Base-by-base conservation (phyloP, 2,113 vertebrate genomes). In the Chamaea fasciata region DNA sequence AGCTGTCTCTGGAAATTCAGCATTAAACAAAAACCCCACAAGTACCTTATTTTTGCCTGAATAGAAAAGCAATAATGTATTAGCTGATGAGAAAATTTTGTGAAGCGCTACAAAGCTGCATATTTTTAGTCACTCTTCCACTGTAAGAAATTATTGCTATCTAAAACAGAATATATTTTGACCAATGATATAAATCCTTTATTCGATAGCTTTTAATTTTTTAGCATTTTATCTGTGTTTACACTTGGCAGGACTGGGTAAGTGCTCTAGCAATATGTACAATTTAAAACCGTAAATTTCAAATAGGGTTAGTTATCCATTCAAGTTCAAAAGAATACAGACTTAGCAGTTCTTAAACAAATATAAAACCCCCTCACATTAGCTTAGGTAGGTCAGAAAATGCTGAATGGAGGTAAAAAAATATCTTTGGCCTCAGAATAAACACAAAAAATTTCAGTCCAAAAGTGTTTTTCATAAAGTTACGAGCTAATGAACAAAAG, bases 401-500 rank as follows among this genome's bases (percentile, higher is more conserved):
- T 4, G 57, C 68, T 87, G 85, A 95, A 96, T 11, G 35, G 27
- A 92, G 56, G 69, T 86, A 73, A 90, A 86, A 85, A 90, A 82
- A 73, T 20, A 39, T 14, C 37, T 91, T 52, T 62, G n/a, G 60
- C 64, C 39, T 79, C 41, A 91, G 71, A 91, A 63, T 68, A 82
- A 87, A 91, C 50, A 86, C 3, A 49, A 27, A 94, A 86, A 82
- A 75, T 27, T 76, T 75, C 46, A 63, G 50, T 31, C 59, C 53
- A 78, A 44, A 83, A 71, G 20, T 52, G 28, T 15, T 85, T 86
- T 80, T 60, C 59, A 89, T 84, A 35, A 91, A 83, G 67, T 81
- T 92, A 78, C 2, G 20, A 90, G 18, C 30, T 92, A 95, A 92
- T 39, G 57, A 96, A 94, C 46, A 83, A 87, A 77, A 89, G 30